phyloP scores from a whole-genome alignment of 2,797 vertebrate species.

The Thripadectes ignobilis region DNA sequence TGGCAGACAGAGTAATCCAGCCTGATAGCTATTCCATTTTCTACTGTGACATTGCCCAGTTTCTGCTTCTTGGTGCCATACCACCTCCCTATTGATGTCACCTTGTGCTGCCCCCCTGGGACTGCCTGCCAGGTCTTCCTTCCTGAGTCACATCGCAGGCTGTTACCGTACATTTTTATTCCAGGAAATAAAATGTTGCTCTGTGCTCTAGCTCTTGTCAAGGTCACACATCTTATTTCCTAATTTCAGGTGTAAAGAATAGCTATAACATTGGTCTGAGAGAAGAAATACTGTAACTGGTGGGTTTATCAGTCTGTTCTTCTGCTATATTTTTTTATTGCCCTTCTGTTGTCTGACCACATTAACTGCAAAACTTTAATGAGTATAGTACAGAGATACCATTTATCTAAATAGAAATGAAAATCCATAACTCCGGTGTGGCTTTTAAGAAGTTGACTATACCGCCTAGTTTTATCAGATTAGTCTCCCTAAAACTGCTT shows the following conservation, averaged over 20 bases:
- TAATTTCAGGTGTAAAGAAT: neutral
- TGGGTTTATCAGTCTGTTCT: neutral
- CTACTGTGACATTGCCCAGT: neutral
- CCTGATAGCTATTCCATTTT: neutral
- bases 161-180: neutral
- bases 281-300: neutral
- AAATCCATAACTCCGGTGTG: accelerated
- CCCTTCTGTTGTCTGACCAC: neutral
- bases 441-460: neutral
- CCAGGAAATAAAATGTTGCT: accelerated
- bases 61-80: neutral
- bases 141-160: neutral
- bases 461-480: neutral
- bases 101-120: neutral
- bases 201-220: neutral
- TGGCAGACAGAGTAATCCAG: neutral
- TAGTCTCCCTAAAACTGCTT: neutral
- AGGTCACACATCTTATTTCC: neutral
- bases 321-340: neutral
- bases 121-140: neutral
- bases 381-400: neutral
- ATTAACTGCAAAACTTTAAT: neutral
- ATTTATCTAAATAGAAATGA: neutral
- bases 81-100: accelerated
- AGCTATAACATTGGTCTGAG: neutral